Conservation (phyloP, 2,888 invertebrate genomes). For the Eurois occulta region DNA sequence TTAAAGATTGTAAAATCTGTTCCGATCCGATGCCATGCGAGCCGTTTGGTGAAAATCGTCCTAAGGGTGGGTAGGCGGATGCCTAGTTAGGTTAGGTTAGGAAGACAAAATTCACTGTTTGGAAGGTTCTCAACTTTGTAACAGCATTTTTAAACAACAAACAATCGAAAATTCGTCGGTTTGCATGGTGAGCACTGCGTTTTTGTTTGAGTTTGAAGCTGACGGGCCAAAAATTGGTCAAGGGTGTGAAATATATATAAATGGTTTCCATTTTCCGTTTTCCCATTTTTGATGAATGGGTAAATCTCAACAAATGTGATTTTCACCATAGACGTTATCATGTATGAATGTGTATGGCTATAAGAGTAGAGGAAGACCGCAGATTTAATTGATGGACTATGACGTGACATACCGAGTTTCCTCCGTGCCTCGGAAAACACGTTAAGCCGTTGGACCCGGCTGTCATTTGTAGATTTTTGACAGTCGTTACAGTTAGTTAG, state of each 20-base stretch:
- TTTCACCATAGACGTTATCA: background rate
- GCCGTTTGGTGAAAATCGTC: too few relatives aligned
- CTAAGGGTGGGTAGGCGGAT: too few relatives aligned
- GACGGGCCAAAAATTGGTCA: slow-evolving; percentile 52
- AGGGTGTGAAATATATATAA: slow-evolving; percentile 37
- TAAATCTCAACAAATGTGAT: background rate
- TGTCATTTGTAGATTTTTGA: too few relatives aligned
- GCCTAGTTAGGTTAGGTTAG: too few relatives aligned
- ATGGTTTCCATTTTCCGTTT: too few relatives aligned
- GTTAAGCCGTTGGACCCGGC: too few relatives aligned
- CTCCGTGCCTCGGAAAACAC: too few relatives aligned
- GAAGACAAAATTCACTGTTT: slow-evolving; percentile 29
- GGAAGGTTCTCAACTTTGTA: slow-evolving; percentile 37
- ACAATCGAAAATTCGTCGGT: slow-evolving; percentile 40
- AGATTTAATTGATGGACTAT: background rate
- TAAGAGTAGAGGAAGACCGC: background rate
- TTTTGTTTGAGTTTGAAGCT: slow-evolving; percentile 52
- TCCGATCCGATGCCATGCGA: too few relatives aligned
- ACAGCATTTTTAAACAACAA: slow-evolving; percentile 54
- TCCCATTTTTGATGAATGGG: slow-evolving; percentile 7
- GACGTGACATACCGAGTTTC: too few relatives aligned
- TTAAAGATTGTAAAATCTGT: too few relatives aligned
- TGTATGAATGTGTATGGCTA: background rate
- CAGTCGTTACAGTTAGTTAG: too few relatives aligned
- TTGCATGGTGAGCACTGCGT: slow-evolving; percentile 27